phyloP scores from a whole-genome alignment of 1,140 invertebrate genomes.

The Diorhabda carinulata region DNA sequence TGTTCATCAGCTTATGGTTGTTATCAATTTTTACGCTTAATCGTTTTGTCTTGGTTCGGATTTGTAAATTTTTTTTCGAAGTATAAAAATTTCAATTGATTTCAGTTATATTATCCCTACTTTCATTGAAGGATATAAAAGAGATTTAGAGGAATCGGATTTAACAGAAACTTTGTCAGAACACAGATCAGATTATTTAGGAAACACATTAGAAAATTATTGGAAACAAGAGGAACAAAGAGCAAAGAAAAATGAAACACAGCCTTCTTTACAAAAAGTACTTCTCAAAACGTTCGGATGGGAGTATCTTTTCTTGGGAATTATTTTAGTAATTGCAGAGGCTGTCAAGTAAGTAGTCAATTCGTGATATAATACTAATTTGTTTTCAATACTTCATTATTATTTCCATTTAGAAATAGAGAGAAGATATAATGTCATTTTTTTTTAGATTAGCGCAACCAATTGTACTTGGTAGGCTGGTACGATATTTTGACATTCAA shows the following conservation, averaged over 20 bases:
- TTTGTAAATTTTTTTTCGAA: too few species aligned
- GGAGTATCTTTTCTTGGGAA: conserved; percentile 43
- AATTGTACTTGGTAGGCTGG: conserved; percentile 65
- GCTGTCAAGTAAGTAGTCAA: conserved; percentile 38
- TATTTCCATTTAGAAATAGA: background rate
- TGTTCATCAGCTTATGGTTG: too few species aligned
- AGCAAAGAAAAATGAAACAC: conserved; percentile 33
- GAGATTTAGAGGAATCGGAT: conserved; percentile 55
- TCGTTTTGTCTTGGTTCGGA: too few species aligned
- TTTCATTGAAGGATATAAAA: conserved; percentile 53
- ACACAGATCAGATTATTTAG: conserved; percentile 55
- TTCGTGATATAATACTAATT: background rate
- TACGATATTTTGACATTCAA: conserved; percentile 61
- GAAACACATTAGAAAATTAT: conserved; percentile 54
- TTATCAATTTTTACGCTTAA: too few species aligned
- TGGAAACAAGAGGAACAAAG: conserved; percentile 50
- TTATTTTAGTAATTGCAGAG: conserved; percentile 42
- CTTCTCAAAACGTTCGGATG: conserved; percentile 38
- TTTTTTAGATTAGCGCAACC: conserved; percentile 66
- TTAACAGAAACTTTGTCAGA: conserved; percentile 57
- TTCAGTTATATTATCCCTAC: conserved; percentile 52
- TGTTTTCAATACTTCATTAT: background rate
- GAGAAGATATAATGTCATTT: background rate
- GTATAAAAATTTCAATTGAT: conserved; percentile 1
- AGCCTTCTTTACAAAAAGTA: conserved; percentile 43